Evolutionary conservation across 2,113 vertebrate genomes (phyloP).

Genomic region (Bambusicola thoracicus): DNA sequence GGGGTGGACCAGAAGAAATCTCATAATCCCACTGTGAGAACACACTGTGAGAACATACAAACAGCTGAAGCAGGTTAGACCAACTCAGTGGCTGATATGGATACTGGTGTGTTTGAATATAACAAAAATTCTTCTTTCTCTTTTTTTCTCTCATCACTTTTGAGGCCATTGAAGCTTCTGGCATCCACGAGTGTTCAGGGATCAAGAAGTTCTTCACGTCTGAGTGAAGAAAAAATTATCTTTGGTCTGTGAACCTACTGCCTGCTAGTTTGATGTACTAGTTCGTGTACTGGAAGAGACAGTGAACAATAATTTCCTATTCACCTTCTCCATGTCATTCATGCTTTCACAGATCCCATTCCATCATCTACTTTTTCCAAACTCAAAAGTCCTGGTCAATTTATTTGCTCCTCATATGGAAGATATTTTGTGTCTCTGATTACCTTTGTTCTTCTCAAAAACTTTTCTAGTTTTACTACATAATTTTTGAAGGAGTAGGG

Average conservation of each 20-base stretch:
- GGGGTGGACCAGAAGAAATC: conserved; percentile 6
- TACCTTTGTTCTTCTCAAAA: not conserved
- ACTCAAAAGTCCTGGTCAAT: not conserved
- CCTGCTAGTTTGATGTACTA: not conserved
- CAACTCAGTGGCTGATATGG: not conserved
- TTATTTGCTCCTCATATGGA: not conserved
- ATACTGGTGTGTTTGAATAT: not conserved
- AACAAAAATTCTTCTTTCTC: not conserved
- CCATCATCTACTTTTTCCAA: not conserved
- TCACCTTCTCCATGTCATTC: conserved; percentile 31
- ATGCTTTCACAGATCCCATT: conserved; percentile 9
- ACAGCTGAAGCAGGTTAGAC: conserved; percentile 20
- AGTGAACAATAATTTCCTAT: not conserved
- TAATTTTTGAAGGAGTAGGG: not conserved
- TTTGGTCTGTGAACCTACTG: not conserved
- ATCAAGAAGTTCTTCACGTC: not conserved
- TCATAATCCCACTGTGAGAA: not conserved
- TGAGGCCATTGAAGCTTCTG: not conserved
- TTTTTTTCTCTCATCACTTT: not conserved
- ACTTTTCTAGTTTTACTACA: not conserved
- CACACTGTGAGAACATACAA: not conserved
- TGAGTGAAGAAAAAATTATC: not conserved
- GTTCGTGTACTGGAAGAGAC: conserved; percentile 11
- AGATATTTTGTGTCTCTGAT: not conserved
- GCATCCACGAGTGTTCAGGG: not conserved